Conservation (phyloP, 2,888 invertebrate genomes). For the Trachelus iudaicus region DNA sequence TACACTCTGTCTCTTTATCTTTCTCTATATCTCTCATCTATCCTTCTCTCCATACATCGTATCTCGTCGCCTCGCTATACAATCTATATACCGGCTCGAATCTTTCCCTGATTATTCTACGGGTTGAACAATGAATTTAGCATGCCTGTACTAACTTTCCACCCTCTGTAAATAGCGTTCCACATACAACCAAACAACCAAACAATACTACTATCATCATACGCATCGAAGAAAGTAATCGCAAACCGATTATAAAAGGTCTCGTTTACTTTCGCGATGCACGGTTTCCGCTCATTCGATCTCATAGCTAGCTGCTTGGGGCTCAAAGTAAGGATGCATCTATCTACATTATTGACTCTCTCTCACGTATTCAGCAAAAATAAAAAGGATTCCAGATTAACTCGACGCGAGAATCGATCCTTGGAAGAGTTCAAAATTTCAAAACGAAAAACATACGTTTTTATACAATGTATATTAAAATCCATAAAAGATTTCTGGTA, state of each 20-base stretch:
- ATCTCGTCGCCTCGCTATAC: neutral
- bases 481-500: too few species aligned
- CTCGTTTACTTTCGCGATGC: slow-evolving; percentile 47
- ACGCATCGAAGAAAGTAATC: slow-evolving; percentile 47
- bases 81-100: slow-evolving; percentile 1
- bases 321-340: slow-evolving; percentile 54
- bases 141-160: slow-evolving; percentile 63
- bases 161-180: slow-evolving; percentile 53
- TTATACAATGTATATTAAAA: too few species aligned
- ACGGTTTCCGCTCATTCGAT: slow-evolving; percentile 48
- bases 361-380: too few species aligned
- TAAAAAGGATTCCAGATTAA: too few species aligned
- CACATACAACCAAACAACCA: too few species aligned
- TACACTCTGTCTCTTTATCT: neutral
- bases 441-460: too few species aligned
- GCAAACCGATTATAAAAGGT: neutral
- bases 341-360: slow-evolving; percentile 2
- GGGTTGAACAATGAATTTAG: slow-evolving; percentile 45
- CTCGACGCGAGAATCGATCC: too few species aligned
- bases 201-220: slow-evolving; percentile 48
- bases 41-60: slow-evolving; percentile 11
- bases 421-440: too few species aligned
- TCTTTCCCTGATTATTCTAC: too few species aligned
- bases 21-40: slow-evolving; percentile 18
- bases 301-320: slow-evolving; percentile 64